Conservation (phyloP, 2,888 invertebrate genomes). For the Drosophila merina region DNA sequence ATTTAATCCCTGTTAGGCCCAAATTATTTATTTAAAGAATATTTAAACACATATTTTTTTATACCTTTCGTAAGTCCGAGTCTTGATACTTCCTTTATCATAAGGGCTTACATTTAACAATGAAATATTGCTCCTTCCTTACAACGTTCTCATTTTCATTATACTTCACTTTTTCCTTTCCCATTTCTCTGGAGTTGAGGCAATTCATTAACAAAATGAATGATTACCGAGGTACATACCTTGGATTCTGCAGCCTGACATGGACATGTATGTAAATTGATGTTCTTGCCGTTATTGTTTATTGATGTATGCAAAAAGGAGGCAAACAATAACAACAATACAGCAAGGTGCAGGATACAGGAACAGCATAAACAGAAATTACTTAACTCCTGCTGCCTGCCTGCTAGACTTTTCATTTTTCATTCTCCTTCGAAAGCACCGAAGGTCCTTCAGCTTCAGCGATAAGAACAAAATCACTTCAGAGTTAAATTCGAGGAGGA, state of each 20-base stretch:
- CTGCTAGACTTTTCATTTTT: conserved; percentile 30
- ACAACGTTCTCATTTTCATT: neutral
- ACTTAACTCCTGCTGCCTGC: conserved; percentile 9
- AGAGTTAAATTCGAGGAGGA: neutral
- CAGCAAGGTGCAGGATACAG: conserved; percentile 8
- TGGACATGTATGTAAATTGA: conserved; percentile 56
- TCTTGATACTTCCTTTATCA: neutral
- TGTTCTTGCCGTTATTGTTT: conserved; percentile 52
- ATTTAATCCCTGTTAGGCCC: no score
- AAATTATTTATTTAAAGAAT: neutral
- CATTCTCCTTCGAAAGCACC: conserved; percentile 9
- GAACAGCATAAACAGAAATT: conserved; percentile 24
- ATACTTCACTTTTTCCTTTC: conserved; percentile 4
- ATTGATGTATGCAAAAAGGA: conserved; percentile 50
- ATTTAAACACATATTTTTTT: neutral
- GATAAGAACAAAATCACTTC: conserved; percentile 5
- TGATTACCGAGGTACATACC: conserved; percentile 44
- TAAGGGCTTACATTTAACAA: conserved; percentile 30
- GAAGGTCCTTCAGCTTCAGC: conserved; percentile 11
- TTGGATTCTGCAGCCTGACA: conserved; percentile 35
- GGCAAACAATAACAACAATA: neutral
- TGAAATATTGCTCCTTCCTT: conserved; percentile 30
- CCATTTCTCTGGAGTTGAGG: conserved; percentile 35
- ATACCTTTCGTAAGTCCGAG: neutral
- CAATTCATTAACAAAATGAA: conserved; percentile 76